Evolutionary conservation across 1,140 invertebrate genomes (phyloP).

Genomic region (Drosophila neocordata): DNA sequence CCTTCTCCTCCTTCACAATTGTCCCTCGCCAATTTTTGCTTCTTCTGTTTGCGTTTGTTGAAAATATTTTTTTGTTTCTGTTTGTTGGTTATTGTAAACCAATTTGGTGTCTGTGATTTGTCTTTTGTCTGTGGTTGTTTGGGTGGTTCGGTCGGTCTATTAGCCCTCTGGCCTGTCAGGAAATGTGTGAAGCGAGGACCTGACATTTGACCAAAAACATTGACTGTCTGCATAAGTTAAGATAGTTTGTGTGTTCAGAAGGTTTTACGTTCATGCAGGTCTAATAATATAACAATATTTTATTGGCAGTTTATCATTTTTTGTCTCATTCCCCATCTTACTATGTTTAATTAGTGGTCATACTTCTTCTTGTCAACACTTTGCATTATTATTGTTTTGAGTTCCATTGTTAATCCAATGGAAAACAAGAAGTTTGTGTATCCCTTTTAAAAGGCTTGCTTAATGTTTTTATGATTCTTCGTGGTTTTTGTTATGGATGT

Average conservation of each 20-base stretch:
- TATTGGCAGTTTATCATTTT: background rate
- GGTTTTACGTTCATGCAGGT: too few species aligned
- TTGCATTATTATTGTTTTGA: too few species aligned
- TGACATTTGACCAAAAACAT: conserved; percentile 44
- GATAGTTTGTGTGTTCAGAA: conserved; percentile 3
- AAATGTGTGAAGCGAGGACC: conserved; percentile 34
- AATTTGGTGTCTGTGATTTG: conserved; percentile 77
- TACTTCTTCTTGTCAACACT: too few species aligned
- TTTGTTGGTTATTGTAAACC: conserved; percentile 72
- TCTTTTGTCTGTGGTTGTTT: conserved; percentile 45
- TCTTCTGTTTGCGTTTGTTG: conserved; percentile 30
- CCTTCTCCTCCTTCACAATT: background rate
- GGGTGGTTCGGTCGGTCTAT: conserved; percentile 39
- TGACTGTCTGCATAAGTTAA: background rate
- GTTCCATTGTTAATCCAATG: background rate
- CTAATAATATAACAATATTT: background rate
- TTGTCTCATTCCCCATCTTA: background rate
- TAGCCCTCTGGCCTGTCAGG: conserved; percentile 22
- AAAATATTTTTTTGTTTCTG: conserved; percentile 24
- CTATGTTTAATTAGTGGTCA: too few species aligned
- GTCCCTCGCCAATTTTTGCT: background rate
- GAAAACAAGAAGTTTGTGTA: background rate
- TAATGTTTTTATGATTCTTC: background rate
- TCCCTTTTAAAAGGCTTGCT: background rate
- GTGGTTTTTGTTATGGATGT: background rate